Conservation (phyloP, 2,797 vertebrate genomes). For the Rhodeus uyekii region DNA sequence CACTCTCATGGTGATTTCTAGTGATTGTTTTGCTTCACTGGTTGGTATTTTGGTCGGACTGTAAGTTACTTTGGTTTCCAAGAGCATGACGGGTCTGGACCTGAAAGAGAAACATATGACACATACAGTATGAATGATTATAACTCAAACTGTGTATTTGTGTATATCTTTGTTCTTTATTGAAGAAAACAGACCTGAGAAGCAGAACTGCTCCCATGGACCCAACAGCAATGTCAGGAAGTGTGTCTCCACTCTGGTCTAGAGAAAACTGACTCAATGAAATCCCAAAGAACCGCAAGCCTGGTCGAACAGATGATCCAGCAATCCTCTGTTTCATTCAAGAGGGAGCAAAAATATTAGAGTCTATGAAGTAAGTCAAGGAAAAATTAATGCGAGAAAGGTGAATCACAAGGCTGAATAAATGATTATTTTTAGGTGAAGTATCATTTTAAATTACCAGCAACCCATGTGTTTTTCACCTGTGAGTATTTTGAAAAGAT, state of each 20-base stretch:
- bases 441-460: no score
- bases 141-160: not conserved
- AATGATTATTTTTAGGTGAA: not conserved
- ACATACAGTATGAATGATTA: not conserved
- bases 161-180: not conserved
- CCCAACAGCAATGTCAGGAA: conserved; percentile 81
- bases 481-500: conserved; percentile 65
- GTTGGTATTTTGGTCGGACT: conserved; percentile 64
- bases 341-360: not conserved
- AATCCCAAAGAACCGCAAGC: conserved; percentile 78
- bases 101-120: conserved; percentile 61
- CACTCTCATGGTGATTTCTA: conserved; percentile 45
- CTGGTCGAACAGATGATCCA: conserved; percentile 61
- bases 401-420: no score
- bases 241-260: conserved; percentile 76
- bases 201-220: conserved; percentile 74
- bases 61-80: conserved; percentile 63
- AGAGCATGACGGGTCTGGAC: conserved; percentile 77
- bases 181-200: conserved; percentile 72
- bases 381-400: not conserved
- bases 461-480: conserved; percentile 52
- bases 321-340: conserved; percentile 67
- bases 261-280: conserved; percentile 74
- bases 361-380: not conserved
- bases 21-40: conserved; percentile 57